phyloP scores from a whole-genome alignment of 2,797 vertebrate species.

The Gorsachius magnificus region DNA sequence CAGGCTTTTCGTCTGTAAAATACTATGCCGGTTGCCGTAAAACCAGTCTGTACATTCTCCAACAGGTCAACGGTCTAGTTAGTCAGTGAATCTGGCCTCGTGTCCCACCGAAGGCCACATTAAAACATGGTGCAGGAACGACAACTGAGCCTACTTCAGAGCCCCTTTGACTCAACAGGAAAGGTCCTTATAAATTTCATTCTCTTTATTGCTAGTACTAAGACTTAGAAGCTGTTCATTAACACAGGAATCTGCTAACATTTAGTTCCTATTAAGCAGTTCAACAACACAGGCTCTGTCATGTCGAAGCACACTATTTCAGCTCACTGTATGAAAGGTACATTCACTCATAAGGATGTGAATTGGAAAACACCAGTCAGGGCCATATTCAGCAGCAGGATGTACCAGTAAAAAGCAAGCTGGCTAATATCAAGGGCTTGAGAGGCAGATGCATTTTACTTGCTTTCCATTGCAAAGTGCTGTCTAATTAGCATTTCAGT shows the following conservation, averaged over 20 bases:
- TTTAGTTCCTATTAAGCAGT: conserved; percentile 3
- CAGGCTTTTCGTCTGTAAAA: fast-evolving
- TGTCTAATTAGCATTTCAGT: background rate
- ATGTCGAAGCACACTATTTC: background rate
- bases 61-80: background rate
- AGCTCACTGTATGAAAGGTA: background rate
- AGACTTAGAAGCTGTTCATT: conserved; percentile 25
- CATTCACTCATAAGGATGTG: background rate
- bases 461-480: background rate
- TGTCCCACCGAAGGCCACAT: background rate
- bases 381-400: background rate
- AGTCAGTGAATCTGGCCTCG: background rate
- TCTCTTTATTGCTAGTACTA: background rate
- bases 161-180: background rate
- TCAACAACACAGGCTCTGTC: background rate
- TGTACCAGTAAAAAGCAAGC: background rate
- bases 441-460: background rate
- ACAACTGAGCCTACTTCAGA: background rate
- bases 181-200: background rate
- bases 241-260: background rate
- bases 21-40: background rate
- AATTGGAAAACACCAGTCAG: background rate
- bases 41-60: background rate
- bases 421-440: background rate
- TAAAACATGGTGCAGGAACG: background rate